Percentiles rank a stretch among this genome's conserved stretches.
Conservation (phyloP, 2,113 vertebrate genomes). For the Origma solitaria region DNA sequence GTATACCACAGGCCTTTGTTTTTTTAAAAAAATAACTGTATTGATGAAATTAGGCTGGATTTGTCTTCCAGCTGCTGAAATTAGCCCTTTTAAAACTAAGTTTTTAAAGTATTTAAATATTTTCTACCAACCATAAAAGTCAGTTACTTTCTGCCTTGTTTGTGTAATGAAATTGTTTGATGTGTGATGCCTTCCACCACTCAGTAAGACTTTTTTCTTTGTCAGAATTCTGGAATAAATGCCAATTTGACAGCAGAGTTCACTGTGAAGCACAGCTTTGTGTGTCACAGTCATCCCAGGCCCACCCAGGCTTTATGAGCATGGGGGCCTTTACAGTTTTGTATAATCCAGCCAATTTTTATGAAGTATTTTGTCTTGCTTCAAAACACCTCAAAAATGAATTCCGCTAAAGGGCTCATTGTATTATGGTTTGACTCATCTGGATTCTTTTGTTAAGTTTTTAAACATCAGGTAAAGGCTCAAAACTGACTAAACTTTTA, state of each 20-base stretch:
- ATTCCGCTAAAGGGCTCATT: constrained; percentile 44
- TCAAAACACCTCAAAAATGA: background rate
- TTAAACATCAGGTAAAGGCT: constrained; percentile 30
- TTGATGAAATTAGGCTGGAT: constrained; percentile 35
- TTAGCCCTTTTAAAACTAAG: constrained; percentile 52
- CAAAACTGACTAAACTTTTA: background rate
- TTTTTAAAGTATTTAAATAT: constrained; percentile 20
- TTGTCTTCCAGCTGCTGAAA: constrained; percentile 25
- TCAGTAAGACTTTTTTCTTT: background rate
- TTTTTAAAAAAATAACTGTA: background rate
- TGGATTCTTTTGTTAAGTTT: background rate
- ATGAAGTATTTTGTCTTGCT: background rate
- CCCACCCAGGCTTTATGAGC: background rate
- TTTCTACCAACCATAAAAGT: background rate
- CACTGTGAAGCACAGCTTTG: background rate
- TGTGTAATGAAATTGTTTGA: background rate
- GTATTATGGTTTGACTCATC: background rate
- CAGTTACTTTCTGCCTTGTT: constrained; percentile 33
- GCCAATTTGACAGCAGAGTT: background rate
- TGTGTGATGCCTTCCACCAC: background rate
- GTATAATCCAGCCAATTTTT: constrained; percentile 8
- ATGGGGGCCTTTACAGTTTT: background rate
- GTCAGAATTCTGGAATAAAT: background rate
- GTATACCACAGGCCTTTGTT: constrained; percentile 43
- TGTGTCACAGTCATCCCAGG: background rate